phyloP scores from a whole-genome alignment of 1,140 invertebrate genomes.

The Calephelis nemesis region DNA sequence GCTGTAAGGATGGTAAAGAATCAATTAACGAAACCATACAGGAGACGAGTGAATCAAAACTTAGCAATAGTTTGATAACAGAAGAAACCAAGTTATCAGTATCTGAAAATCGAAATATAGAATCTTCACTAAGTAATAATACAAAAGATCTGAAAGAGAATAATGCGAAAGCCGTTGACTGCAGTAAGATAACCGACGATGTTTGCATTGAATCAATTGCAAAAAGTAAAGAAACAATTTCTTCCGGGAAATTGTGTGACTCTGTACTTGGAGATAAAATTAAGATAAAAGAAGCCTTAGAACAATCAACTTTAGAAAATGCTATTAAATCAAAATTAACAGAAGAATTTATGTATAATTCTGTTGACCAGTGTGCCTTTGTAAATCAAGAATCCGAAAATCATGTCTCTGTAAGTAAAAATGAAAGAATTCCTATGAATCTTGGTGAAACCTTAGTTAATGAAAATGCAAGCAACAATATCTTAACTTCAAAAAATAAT shows the following conservation, averaged over 20 bases:
- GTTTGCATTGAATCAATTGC: too few species aligned
- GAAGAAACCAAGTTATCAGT: not conserved
- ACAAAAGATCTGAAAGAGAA: not conserved
- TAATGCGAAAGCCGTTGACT: not conserved
- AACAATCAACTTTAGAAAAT: too few species aligned
- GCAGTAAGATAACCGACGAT: too few species aligned
- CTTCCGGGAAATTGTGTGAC: too few species aligned
- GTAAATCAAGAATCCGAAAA: not conserved
- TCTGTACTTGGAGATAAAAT: too few species aligned
- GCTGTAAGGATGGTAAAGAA: not conserved
- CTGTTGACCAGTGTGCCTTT: not conserved
- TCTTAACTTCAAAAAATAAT: not conserved
- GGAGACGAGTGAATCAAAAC: not conserved
- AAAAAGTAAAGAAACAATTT: too few species aligned
- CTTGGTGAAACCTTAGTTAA: not conserved
- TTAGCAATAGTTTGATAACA: not conserved
- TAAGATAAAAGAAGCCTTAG: too few species aligned
- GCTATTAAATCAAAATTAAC: too few species aligned
- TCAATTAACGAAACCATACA: not conserved
- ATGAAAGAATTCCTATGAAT: not conserved
- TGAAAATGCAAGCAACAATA: not conserved
- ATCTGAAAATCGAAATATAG: not conserved
- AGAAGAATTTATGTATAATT: not conserved
- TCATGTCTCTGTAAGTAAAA: not conserved
- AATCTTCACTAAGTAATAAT: not conserved